Base-by-base conservation (phyloP, 2,113 vertebrate species). In the Phrynosoma platyrhinos region DNA sequence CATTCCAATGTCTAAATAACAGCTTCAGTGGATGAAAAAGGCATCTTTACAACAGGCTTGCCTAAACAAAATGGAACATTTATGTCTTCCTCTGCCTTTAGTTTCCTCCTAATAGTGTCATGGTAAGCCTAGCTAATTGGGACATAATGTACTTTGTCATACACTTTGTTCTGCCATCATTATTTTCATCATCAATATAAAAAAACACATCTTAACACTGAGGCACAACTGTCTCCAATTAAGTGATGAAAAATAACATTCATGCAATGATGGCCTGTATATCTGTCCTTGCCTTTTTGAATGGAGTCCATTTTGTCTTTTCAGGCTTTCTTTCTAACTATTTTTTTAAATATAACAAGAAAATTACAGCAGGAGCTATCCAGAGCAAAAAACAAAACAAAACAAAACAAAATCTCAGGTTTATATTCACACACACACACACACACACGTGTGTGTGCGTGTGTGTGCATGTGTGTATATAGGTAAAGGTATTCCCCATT, bases 181-280 rank as follows among this genome's bases (percentile, higher is more conserved):
- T 92, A 36, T 82, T 90, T 87, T 92, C 3, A 30, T 90, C 87
- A 40, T 94, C 93, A 72, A 0, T 13, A 0, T 8, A 71, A 9
- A 36, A 62, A n/a, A 68, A 78, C 25, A 21, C 68, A 23, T 66
- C 66, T 62, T 14, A 87, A 68, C 74, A 52, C 40, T 12, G 36
- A 93, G 85, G 47, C 83, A 71, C 71, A 84, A 78, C 88, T 87
- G 82, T 91, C 92, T 91, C 90, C 91, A 93, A 91, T 96, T 95
- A 95, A 87, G 82, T 93, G 92, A 96, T 94, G 94, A 96, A 90
- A 94, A 95, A 95, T 90, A 93, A 76, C 90, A 87, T 86, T 69
- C 0, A 6, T 79, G 85, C 8, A 69, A 42, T 25, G 9, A 77
- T 66, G 66, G 62, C 1, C 64, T 1, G 20, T 52, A 20, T 82